Conservation (phyloP, 2,888 invertebrate species). For the Nowickia ferox region DNA sequence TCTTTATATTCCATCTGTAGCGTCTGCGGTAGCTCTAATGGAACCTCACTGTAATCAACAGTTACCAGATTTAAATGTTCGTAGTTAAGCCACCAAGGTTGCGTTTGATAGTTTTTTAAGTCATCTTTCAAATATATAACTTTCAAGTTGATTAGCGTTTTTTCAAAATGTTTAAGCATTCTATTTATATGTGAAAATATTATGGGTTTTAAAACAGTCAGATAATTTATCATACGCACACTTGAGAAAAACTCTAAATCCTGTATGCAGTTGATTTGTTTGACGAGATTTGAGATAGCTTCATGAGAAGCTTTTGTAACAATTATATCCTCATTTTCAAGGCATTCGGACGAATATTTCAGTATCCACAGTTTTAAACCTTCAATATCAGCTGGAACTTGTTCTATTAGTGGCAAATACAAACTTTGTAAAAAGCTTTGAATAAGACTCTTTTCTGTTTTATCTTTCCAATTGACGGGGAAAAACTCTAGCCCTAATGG, state of each 20-base stretch:
- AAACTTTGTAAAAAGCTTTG: conserved; percentile 84
- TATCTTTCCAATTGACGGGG: conserved; percentile 85
- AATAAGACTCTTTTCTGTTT: conserved; percentile 84
- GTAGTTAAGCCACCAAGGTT: conserved; percentile 79
- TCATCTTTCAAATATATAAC: conserved; percentile 78
- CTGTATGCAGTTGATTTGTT: conserved; percentile 73
- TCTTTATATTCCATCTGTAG: not conserved
- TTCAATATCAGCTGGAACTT: conserved; percentile 70
- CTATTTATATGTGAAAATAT: conserved; percentile 74
- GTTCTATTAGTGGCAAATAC: conserved; percentile 81
- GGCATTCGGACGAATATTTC: conserved; percentile 75
- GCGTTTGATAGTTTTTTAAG: conserved; percentile 73
- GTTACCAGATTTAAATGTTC: conserved; percentile 73
- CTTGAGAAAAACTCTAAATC: conserved; percentile 61
- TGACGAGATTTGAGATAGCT: conserved; percentile 76
- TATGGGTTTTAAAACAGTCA: conserved; percentile 77
- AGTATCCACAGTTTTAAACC: conserved; percentile 76
- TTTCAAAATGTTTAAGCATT: conserved; percentile 59
- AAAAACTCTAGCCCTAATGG: conserved; percentile 86
- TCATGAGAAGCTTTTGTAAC: conserved; percentile 76
- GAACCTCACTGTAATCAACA: conserved; percentile 60
- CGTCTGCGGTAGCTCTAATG: not conserved
- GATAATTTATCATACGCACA: conserved; percentile 74
- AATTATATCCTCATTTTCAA: conserved; percentile 74
- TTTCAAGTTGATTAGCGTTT: conserved; percentile 12